phyloP scores from a whole-genome alignment of 2,113 vertebrate species.

The Microcebus ravelobensis region DNA sequence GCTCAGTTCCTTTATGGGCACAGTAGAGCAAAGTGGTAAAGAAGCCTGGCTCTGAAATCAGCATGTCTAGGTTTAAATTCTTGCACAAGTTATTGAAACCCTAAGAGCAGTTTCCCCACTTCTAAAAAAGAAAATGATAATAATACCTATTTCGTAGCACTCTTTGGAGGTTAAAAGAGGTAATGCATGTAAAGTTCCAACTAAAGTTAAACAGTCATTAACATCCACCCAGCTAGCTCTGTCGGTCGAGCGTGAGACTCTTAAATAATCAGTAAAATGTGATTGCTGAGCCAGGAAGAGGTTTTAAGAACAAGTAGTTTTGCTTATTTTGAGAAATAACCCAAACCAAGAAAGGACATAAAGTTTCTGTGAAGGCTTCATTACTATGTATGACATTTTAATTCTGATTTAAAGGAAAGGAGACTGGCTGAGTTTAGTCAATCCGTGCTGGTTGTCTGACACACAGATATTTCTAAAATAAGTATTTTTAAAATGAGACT shows the following conservation, averaged over 20 bases:
- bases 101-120: background rate
- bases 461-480: background rate
- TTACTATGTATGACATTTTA: background rate
- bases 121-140: background rate
- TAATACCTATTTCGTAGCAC: background rate
- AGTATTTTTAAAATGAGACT: conserved; percentile 29
- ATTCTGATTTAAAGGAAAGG: conserved; percentile 21
- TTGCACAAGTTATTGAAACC: background rate
- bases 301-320: background rate
- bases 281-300: background rate
- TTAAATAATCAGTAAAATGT: conserved; percentile 58
- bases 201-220: background rate
- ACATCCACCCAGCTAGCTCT: conserved; percentile 77
- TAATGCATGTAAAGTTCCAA: background rate
- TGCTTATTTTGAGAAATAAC: background rate
- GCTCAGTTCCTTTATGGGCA: background rate
- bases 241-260: conserved; percentile 86
- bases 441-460: background rate
- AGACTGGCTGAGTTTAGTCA: background rate
- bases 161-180: background rate
- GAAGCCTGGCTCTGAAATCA: background rate
- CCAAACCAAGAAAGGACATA: background rate
- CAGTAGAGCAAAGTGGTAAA: background rate
- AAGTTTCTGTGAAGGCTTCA: background rate
- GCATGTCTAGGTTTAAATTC: background rate